These are phyloP conservation scores for Hartigia nigra DNA, from an alignment of 2,888 invertebrate species.

Conservation along the genomic window DNA sequence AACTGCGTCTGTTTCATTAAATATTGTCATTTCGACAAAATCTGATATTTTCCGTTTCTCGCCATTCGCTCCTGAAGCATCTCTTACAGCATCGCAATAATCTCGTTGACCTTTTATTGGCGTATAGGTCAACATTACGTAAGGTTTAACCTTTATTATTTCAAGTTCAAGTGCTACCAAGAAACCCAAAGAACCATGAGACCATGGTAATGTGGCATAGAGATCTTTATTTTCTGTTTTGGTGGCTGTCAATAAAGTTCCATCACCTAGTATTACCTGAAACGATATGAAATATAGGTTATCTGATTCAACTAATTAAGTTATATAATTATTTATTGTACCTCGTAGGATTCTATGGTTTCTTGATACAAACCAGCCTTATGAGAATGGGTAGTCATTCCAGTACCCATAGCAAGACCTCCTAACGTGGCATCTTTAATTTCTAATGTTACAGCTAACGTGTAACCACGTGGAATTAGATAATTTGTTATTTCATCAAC, in stretches of 20 bases:
- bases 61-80: constrained; percentile 71
- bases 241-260: constrained; percentile 71
- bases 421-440: constrained; percentile 77
- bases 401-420: constrained; percentile 76
- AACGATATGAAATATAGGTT: neutral
- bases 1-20: constrained; percentile 72
- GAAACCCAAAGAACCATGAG: constrained; percentile 76
- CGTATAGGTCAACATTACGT: constrained; percentile 73
- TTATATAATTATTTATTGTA: neutral
- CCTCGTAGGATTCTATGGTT: constrained; percentile 74
- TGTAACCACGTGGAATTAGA: constrained; percentile 75
- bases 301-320: neutral
- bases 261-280: constrained; percentile 71
- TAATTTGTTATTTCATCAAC: constrained; percentile 75
- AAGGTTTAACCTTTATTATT: constrained; percentile 74
- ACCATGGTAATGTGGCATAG: constrained; percentile 74
- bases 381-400: constrained; percentile 82
- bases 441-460: constrained; percentile 76
- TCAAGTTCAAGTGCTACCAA: constrained; percentile 74
- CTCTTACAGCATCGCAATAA: constrained; percentile 73
- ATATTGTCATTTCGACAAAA: constrained; percentile 77
- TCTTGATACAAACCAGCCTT: constrained; percentile 78
- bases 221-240: constrained; percentile 72
- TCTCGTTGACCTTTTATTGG: constrained; percentile 73
- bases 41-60: constrained; percentile 68